Evolutionary conservation across 2,113 vertebrate genomes (phyloP), one percentile per base, ranked within the genome.

Genomic region (Mugil cephalus): DNA sequence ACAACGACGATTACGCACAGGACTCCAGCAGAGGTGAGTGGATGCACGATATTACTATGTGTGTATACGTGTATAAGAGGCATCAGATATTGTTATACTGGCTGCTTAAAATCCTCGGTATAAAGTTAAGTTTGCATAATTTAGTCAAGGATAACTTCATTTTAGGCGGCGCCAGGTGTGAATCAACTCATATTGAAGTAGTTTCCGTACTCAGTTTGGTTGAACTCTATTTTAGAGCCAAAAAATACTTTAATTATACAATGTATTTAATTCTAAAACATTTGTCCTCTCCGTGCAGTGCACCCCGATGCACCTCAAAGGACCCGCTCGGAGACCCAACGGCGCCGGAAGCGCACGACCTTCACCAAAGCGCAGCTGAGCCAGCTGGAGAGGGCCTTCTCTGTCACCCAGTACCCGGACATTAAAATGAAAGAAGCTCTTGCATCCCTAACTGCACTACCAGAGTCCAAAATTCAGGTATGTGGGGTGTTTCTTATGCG

Each of bases 401-500:
- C 93, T 4, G 58, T 90, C 40, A 76, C 93, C 11, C 95, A 93
- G 63, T 96, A 96, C 75, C 95, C 95, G 0, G 94, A 95, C 78
- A 91, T 95, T 47, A 71, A 85, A 11, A 94, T 92, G 12, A 94
- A 94, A 56, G 95, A 96, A 83, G 86, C 88, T n/a, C 88, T 96
- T 30, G 94, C 96, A 7, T 73, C 67, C 45, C 55, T 93, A 38
- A 96, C 94, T 0, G 90, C 88, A 8, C 89, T 96, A 14, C 95
- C 95, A 0, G 95, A 96, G 77, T 94, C 94, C 72, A 97, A 95
- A 78, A 96, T 96, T 35, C 95, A 96, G 94, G 95, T 95, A 87
- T 35, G 61, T 1, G 9, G 13, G 1, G 18, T 19, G 58, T 7
- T 6, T 7, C 38, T 9, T 3, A 0, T 65, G 39, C 42, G 7